These are phyloP conservation scores for Pelochelys cantorii DNA, from an alignment of 2,797 vertebrate genomes.

Conservation along the genomic window DNA sequence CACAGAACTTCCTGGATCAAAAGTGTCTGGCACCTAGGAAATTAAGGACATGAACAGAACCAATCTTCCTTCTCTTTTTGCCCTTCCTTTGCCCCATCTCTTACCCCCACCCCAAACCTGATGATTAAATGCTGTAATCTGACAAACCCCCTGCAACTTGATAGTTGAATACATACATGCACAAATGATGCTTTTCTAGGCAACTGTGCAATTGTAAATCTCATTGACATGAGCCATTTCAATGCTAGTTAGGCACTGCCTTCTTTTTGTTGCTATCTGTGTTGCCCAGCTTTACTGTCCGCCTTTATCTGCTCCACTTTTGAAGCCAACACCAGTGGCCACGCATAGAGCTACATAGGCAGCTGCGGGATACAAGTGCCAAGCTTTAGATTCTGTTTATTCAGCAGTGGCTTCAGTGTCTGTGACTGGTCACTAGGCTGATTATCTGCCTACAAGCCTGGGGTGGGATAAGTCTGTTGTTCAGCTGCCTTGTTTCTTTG, in stretches of 20 bases:
- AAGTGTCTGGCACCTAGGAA: conserved; percentile 62
- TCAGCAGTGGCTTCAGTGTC: not conserved
- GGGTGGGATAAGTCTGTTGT: conserved; percentile 23
- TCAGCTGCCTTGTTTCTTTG: conserved; percentile 7
- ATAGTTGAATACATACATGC: conserved; percentile 26
- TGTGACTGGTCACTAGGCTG: conserved; percentile 45
- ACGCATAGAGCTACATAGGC: not conserved
- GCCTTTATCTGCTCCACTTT: not conserved
- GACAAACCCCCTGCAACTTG: conserved; percentile 29
- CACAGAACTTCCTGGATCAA: conserved; percentile 35
- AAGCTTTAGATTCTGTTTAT: conserved; percentile 9
- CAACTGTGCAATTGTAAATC: not conserved
- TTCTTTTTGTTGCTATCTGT: not conserved
- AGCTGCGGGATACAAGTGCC: conserved; percentile 31
- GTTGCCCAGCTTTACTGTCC: conserved; percentile 29
- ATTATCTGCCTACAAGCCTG: conserved; percentile 23
- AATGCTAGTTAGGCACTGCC: not conserved
- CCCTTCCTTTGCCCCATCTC: conserved; percentile 62
- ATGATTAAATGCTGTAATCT: conserved; percentile 51
- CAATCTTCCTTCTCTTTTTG: conserved; percentile 65
- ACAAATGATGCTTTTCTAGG: not conserved
- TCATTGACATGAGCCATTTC: not conserved
- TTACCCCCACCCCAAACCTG: conserved; percentile 61
- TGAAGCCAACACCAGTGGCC: not conserved
- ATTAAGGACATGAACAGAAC: conserved; percentile 66